Percentiles rank a stretch among this genome's conserved stretches.
Evolutionary conservation across 1,140 invertebrate genomes (phyloP).

Genomic region (Tetraneura akinire): DNA sequence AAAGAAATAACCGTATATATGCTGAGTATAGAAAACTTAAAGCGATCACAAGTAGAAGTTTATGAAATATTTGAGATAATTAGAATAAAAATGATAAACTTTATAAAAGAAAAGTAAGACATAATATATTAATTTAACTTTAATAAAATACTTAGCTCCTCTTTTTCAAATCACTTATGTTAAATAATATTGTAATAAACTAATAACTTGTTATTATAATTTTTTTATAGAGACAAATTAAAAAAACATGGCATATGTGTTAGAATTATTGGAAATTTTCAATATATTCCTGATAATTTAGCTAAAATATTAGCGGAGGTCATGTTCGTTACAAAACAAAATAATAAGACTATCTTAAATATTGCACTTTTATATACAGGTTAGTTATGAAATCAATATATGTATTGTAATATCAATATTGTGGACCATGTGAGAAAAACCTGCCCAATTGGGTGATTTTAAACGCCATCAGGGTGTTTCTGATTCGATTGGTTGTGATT

Average conservation of each 20-base stretch:
- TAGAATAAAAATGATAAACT: constrained; percentile 79
- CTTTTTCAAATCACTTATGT: no score
- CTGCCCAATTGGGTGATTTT: not conserved
- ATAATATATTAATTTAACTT: constrained; percentile 53
- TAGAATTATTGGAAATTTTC: constrained; percentile 85
- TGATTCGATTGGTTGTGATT: not conserved
- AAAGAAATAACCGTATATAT: constrained; percentile 97
- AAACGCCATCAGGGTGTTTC: not conserved
- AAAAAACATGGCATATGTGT: constrained; percentile 85
- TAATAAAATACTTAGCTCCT: no score
- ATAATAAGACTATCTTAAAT: constrained; percentile 84
- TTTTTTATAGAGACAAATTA: constrained; percentile 72
- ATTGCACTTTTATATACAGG: constrained; percentile 90
- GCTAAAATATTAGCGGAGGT: constrained; percentile 75
- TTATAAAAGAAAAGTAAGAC: constrained; percentile 88
- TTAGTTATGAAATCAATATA: constrained; percentile 57
- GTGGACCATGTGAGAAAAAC: not conserved
- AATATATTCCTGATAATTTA: constrained; percentile 78
- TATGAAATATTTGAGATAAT: constrained; percentile 85
- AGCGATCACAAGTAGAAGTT: constrained; percentile 89
- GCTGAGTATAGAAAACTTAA: constrained; percentile 99
- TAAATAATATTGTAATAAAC: not conserved
- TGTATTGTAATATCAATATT: not conserved
- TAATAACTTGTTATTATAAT: constrained; percentile 17
- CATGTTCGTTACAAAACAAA: constrained; percentile 78